Conservation (phyloP, 2,797 vertebrate genomes). For the Nyctibius grandis region DNA sequence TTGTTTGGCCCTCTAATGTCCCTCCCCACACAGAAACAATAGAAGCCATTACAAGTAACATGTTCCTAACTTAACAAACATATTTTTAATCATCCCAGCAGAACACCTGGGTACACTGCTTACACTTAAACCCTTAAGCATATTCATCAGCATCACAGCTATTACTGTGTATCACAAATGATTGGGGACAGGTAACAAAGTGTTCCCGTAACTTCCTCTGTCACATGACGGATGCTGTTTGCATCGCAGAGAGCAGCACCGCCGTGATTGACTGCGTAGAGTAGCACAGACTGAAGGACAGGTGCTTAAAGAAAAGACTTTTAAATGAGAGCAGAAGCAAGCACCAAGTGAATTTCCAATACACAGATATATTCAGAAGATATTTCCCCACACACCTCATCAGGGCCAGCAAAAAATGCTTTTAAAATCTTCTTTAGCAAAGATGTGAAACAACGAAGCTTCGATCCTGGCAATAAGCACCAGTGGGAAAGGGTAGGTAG, state of each 20-base stretch:
- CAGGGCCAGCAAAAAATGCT: neutral
- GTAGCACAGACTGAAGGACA: neutral
- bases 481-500: neutral
- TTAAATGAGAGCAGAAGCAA: neutral
- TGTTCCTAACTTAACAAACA: too few species aligned
- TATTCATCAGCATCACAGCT: neutral
- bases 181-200: neutral
- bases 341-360: neutral
- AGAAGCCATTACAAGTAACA: neutral
- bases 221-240: neutral
- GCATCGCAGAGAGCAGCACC: neutral
- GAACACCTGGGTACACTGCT: neutral
- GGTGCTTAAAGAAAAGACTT: neutral
- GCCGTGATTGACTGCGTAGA: neutral
- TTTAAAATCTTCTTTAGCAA: neutral
- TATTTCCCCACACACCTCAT: neutral
- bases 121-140: neutral
- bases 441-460: neutral
- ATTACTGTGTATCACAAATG: neutral
- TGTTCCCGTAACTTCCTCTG: neutral
- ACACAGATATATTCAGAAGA: neutral
- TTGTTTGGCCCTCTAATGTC: too few species aligned
- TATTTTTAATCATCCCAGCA: neutral
- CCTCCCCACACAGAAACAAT: rapidly evolving
- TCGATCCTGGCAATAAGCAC: neutral